These are phyloP conservation scores for Anthoscopus minutus DNA, from an alignment of 2,113 vertebrate species.

Conservation along the genomic window DNA sequence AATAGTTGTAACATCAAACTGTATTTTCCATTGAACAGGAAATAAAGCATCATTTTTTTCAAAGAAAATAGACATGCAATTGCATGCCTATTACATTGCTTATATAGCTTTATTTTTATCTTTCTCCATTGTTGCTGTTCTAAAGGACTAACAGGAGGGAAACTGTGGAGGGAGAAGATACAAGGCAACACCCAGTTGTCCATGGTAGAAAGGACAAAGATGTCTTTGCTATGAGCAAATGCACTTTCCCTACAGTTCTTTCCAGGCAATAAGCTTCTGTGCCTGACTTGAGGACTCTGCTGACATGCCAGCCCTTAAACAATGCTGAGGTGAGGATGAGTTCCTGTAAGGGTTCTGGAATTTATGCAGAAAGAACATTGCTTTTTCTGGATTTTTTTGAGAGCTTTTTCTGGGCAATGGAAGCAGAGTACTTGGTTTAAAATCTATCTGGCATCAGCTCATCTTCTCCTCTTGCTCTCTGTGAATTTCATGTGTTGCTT, in stretches of 20 bases:
- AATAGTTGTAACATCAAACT: slow-evolving; percentile 58
- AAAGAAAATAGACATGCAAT: slow-evolving; percentile 43
- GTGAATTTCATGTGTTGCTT: not conserved
- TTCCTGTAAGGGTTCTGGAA: not conserved
- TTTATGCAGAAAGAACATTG: not conserved
- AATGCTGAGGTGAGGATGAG: not conserved
- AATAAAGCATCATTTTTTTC: slow-evolving; percentile 49
- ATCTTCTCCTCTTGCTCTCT: not conserved
- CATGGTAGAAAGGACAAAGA: not conserved
- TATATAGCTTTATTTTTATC: slow-evolving; percentile 42
- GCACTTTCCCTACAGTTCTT: not conserved
- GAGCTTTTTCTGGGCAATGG: not conserved
- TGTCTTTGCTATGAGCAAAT: not conserved
- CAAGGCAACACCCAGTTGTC: not conserved
- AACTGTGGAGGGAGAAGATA: not conserved
- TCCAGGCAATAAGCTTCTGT: not conserved
- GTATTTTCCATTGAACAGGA: slow-evolving; percentile 50
- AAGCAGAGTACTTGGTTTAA: not conserved
- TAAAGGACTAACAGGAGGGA: not conserved
- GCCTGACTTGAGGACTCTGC: not conserved
- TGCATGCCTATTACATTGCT: slow-evolving; percentile 56
- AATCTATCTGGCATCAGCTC: not conserved
- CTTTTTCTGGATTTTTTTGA: not conserved
- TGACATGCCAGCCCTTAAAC: not conserved
- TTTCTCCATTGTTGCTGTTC: not conserved